Base-by-base conservation (phyloP, 2,797 vertebrate genomes). In the Synaphobranchus kaupii region DNA sequence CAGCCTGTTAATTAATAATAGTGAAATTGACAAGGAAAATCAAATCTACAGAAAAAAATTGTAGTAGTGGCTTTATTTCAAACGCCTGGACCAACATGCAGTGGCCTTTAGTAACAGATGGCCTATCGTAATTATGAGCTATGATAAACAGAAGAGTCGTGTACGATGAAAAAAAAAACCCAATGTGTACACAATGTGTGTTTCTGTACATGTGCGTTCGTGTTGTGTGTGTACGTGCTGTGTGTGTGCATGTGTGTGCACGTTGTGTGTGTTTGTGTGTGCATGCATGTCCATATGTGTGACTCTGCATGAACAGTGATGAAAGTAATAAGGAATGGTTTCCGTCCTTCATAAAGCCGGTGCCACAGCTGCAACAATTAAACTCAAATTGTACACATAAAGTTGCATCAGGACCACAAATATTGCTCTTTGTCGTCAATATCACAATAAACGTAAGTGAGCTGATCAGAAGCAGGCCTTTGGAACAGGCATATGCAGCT, bases 291-390 rank as follows among this genome's bases (percentile, higher is more conserved):
- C 52, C 31, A 73, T 34, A 73, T 39, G 31, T 73, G 68, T 39
- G 10, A 68, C 68, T 73, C 8, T 68, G 13, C 68, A 15, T 39
- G 39, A 34, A 34, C 68, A 73, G 68, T 73, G 31, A 73, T 4
- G 39, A 73, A 73, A 34, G 68, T 73, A 9, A 73, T 73, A 76
- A 4, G 12, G 34, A 34, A 39, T 76, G 34, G 15, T 22, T 76
- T 4, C 15, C 39, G 4, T 20, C 6, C 73, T 6, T 76, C 73
- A 76, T 39, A 34, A 39, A 76, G 73, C 34, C 20, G 9, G 48
- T 47, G 73, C 56, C 84, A 58, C 84, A 88, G 80, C 81, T 81
- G 22, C 63, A 60, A 78, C 39, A 76, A 86, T 88, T 89, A 89
- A 88, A 60, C 84, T 20, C 39, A 76, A 76, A 76, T 34, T 34